Evolutionary conservation across 2,888 invertebrate genomes (phyloP), one percentile per base, ranked within the genome.

Genomic region (Cecidostiba fungosa): DNA sequence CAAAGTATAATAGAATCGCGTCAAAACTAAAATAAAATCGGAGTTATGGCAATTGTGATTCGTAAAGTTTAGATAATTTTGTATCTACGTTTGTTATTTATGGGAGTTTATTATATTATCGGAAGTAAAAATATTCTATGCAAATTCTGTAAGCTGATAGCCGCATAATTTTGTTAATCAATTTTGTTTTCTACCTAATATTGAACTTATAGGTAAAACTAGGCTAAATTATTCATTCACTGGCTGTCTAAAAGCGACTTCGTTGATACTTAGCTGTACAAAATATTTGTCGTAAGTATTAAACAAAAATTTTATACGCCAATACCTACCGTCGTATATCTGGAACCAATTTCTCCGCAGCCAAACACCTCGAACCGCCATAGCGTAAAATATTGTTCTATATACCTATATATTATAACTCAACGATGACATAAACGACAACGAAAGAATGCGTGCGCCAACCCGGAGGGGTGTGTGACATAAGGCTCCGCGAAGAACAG

Each of bases 401-500:
- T 72, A 72, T 12, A 12, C 6, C n/a, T n/a, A n/a, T n/a, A 26
- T 29, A 19, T n/a, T 29, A 19, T 14, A 29, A 43, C 8, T 59
- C n/a, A 23, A n/a, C 23, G n/a, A 8, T n/a, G 54, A 77, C 1
- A 50, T 0, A 26, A 74, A 29, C 16, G 29, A 62, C 29, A 43
- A 54, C 62, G 73, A n/a, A 54, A 70, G 76, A 81, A 72, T 36
- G n/a, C 43, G 62, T 59, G 66, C 14, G 66, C 14, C 29, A 26
- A 26, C 29, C 29, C 73, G 70, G 77, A 12, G 29, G 50, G 32
- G 59, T 62, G 69, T 29, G 50, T 70, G 39, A 80, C 50, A 70
- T 1, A 81, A 81, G 86, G 86, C 85, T 83, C 85, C 66, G 69
- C 82, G 86, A 87, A 87, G 50, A 85, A 88, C 76, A 88, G 70